phyloP scores from a whole-genome alignment of 1,140 invertebrate species.

The Homalodisca vitripennis region DNA sequence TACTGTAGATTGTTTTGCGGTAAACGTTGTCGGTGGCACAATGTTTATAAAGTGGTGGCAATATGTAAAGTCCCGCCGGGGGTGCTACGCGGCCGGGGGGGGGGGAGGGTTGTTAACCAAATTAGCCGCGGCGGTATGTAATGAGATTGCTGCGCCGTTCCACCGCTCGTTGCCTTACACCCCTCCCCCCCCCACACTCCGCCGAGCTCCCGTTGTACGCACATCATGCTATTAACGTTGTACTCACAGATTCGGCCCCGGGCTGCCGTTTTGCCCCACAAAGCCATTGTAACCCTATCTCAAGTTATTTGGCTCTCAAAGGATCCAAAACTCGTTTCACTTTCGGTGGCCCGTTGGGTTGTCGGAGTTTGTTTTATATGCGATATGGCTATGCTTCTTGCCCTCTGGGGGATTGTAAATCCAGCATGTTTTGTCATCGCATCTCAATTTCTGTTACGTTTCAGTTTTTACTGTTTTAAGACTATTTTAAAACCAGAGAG shows the following conservation, averaged over 20 bases:
- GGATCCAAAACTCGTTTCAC: slow-evolving; percentile 2
- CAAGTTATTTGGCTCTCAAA: slow-evolving; percentile 15
- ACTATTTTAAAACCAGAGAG: too few relatives aligned
- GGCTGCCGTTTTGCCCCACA: neutral
- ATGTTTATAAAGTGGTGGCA: slow-evolving; percentile 23
- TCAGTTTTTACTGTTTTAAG: too few relatives aligned
- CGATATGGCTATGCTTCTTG: neutral
- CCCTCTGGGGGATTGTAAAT: too few relatives aligned
- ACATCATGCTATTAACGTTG: slow-evolving; percentile 5
- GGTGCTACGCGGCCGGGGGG: neutral
- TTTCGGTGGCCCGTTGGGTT: neutral
- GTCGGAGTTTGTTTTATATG: neutral
- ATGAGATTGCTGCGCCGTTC: too few relatives aligned
- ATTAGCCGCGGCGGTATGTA: slow-evolving; percentile 16
- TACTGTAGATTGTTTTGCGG: neutral
- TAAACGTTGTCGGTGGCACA: neutral
- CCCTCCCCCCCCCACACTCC: neutral
- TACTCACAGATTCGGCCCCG: neutral
- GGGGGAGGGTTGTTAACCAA: slow-evolving; percentile 21
- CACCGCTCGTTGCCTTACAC: neutral
- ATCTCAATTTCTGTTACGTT: too few relatives aligned
- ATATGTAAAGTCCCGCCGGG: slow-evolving; percentile 17
- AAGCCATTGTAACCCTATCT: slow-evolving; percentile 23
- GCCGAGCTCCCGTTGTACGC: neutral
- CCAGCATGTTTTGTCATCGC: too few relatives aligned